Percentiles rank a stretch among this genome's conserved stretches.
Conservation (phyloP, 2,888 invertebrate species). For the Boloria selene region DNA sequence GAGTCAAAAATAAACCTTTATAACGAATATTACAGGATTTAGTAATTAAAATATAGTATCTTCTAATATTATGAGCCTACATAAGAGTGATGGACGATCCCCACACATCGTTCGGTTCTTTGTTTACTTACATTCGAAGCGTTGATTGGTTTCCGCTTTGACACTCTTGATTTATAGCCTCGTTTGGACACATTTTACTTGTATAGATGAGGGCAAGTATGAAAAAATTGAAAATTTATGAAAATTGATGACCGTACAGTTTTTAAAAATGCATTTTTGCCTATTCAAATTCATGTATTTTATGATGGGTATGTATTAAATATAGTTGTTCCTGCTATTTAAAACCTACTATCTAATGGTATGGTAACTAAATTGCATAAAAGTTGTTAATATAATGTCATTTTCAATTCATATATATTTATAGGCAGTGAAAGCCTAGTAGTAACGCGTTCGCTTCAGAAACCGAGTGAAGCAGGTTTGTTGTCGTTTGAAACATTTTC, state of each 20-base stretch:
- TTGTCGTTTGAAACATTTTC: no score
- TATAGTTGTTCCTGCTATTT: no score
- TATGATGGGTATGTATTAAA: not conserved
- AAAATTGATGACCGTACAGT: constrained; percentile 7
- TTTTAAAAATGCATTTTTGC: not conserved
- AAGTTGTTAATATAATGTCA: no score
- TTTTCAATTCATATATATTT: no score
- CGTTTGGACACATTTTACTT: constrained; percentile 17
- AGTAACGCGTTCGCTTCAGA: no score
- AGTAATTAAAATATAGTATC: not conserved
- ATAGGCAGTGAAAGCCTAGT: no score
- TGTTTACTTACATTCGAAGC: constrained; percentile 47
- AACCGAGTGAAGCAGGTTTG: no score
- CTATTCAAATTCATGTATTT: not conserved
- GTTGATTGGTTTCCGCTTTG: constrained; percentile 69
- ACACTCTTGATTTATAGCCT: constrained; percentile 52
- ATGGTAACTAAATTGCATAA: no score
- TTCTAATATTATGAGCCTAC: constrained; percentile 20
- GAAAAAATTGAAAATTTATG: constrained; percentile 13
- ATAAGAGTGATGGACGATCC: constrained; percentile 51
- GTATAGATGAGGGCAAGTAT: constrained; percentile 18
- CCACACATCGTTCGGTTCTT: constrained; percentile 47
- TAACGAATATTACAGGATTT: no score
- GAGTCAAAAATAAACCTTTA: no score
- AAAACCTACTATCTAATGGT: no score